These are phyloP conservation scores for Dicyrtomina minuta DNA, from an alignment of 2,888 invertebrate genomes.

Conservation along the genomic window DNA sequence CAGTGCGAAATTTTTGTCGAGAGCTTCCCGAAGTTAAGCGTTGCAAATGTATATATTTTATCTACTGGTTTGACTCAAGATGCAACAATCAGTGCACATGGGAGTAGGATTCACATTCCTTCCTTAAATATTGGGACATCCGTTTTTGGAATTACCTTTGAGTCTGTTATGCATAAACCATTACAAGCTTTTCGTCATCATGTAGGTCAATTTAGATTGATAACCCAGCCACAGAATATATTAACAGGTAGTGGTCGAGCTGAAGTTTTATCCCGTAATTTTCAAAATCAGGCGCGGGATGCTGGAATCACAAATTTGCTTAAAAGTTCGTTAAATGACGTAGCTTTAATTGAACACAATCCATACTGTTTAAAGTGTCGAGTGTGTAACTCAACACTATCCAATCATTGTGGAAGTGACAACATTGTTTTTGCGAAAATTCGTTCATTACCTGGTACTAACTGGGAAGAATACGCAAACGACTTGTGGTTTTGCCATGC, in stretches of 20 bases:
- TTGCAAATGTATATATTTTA: slow-evolving; percentile 43
- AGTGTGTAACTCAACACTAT: slow-evolving; percentile 56
- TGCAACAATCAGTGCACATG: neutral
- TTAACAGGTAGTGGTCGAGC: slow-evolving; percentile 55
- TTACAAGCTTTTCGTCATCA: slow-evolving; percentile 24
- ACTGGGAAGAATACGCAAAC: slow-evolving; percentile 61
- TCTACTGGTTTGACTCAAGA: neutral
- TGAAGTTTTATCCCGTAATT: slow-evolving; percentile 45
- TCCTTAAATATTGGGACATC: slow-evolving; percentile 30
- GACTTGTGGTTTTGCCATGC: slow-evolving; percentile 69
- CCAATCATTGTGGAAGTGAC: slow-evolving; percentile 47
- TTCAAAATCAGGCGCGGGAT: slow-evolving; percentile 8
- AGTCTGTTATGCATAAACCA: slow-evolving; percentile 27
- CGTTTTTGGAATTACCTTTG: slow-evolving; percentile 34
- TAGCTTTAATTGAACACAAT: slow-evolving; percentile 39
- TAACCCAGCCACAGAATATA: slow-evolving; percentile 58
- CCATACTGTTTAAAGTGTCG: slow-evolving; percentile 54
- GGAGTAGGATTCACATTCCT: slow-evolving; percentile 32
- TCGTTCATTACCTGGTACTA: slow-evolving; percentile 65
- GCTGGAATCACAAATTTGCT: slow-evolving; percentile 22
- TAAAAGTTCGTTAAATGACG: slow-evolving; percentile 41
- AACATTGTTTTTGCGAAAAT: slow-evolving; percentile 62
- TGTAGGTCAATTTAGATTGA: slow-evolving; percentile 55
- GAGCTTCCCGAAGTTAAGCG: slow-evolving; percentile 49
- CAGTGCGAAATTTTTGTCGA: slow-evolving; percentile 43